Conservation (phyloP, 2,888 invertebrate species). For the Amphipoea lucens region DNA sequence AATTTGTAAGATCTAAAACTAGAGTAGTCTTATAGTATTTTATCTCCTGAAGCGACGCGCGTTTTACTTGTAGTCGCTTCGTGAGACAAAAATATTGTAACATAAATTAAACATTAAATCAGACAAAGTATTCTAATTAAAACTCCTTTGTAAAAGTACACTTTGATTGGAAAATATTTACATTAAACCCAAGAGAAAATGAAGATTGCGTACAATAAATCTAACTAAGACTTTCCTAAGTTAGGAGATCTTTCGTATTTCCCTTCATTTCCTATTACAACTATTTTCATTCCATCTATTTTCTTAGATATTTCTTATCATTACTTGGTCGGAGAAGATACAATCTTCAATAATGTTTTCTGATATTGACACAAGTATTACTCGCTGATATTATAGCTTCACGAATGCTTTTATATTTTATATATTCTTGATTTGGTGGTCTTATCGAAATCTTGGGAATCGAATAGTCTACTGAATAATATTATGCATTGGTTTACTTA, state of each 20-base stretch:
- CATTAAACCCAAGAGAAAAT: background rate
- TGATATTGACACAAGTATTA: constrained; percentile 61
- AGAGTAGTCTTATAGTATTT: background rate
- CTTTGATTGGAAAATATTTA: constrained; percentile 20
- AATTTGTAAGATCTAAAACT: background rate
- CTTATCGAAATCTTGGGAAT: constrained; percentile 33
- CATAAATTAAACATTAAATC: background rate
- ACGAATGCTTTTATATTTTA: constrained; percentile 42
- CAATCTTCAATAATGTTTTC: constrained; percentile 59
- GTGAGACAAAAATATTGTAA: background rate
- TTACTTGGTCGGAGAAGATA: constrained; percentile 46
- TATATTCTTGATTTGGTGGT: constrained; percentile 46
- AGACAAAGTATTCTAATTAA: constrained; percentile 2
- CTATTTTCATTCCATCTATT: constrained; percentile 39
- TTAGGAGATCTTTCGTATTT: constrained; percentile 12
- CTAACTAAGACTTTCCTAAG: background rate
- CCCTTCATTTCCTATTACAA: constrained; percentile 34
- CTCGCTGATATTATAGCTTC: constrained; percentile 50
- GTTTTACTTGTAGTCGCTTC: background rate
- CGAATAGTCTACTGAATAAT: constrained; percentile 26
- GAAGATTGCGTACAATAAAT: background rate
- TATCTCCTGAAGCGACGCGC: background rate
- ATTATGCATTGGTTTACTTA: constrained; percentile 32
- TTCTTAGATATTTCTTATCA: constrained; percentile 45
- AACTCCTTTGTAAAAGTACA: background rate